These are phyloP conservation scores for Cuniculus paca DNA, from an alignment of 2,797 vertebrate species.

Conservation along the genomic window DNA sequence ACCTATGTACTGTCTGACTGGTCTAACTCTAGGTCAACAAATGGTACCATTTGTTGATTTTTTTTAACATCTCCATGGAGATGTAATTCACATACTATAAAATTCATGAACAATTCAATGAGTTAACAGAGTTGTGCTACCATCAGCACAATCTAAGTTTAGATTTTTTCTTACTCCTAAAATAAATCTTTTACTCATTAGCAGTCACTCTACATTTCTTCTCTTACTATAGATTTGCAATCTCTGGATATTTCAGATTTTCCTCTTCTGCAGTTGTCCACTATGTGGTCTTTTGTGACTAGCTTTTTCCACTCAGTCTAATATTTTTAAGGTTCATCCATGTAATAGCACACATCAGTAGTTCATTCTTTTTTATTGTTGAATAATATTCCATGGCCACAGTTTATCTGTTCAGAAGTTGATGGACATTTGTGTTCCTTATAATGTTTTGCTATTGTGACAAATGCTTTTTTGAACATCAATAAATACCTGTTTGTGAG, in stretches of 20 bases:
- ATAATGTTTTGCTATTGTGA: neutral
- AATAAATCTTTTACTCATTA: conserved; percentile 33
- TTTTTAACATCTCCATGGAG: conserved; percentile 7
- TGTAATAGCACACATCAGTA: neutral
- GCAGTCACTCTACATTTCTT: conserved; percentile 10
- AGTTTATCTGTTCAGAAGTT: neutral
- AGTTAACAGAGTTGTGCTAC: neutral
- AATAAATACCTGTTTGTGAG: neutral
- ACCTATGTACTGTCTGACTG: neutral
- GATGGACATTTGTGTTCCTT: neutral
- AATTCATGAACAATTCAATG: conserved; percentile 18
- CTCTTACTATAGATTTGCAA: neutral
- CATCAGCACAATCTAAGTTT: conserved; percentile 45
- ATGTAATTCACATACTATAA: conserved; percentile 32
- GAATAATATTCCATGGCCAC: neutral
- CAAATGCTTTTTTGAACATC: neutral
- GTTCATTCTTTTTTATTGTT: neutral
- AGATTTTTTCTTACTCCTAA: neutral
- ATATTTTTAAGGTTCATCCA: neutral
- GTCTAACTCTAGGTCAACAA: neutral
- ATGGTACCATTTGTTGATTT: neutral
- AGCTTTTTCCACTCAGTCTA: neutral
- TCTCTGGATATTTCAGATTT: neutral
- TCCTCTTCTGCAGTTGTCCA: neutral
- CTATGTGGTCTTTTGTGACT: neutral